These are phyloP conservation scores for Drosophila leonis DNA, from an alignment of 2,888 invertebrate genomes.

Conservation along the genomic window DNA sequence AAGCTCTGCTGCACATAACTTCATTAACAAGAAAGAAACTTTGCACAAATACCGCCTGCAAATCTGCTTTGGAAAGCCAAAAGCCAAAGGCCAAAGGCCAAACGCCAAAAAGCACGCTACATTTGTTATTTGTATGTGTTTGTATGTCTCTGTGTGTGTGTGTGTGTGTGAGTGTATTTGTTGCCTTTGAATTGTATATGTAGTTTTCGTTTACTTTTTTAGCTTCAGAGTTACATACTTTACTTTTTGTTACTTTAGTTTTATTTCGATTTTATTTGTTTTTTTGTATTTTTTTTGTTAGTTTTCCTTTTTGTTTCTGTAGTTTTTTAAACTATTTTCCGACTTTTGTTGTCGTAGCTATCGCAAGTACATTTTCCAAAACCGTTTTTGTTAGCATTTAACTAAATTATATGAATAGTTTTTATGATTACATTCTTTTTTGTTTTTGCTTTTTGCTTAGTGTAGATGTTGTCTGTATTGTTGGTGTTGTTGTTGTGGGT, in stretches of 20 bases:
- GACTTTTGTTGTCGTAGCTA: constrained; percentile 65
- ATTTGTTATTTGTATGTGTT: constrained; percentile 13
- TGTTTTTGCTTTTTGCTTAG: constrained; percentile 11
- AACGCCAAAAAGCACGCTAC: constrained; percentile 44
- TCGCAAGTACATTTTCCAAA: constrained; percentile 83
- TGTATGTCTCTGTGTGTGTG: constrained; percentile 14
- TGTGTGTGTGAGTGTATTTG: constrained; percentile 28
- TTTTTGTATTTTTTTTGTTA: constrained; percentile 5
- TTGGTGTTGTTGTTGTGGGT: constrained; percentile 10
- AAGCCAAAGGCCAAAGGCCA: constrained; percentile 34
- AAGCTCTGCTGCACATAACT: constrained; percentile 26
- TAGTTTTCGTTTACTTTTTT: constrained; percentile 56
- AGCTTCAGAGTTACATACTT: constrained; percentile 47
- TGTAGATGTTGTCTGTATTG: constrained; percentile 29
- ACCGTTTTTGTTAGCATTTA: constrained; percentile 82
- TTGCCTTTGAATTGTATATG: constrained; percentile 62
- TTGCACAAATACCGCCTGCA: constrained; percentile 43
- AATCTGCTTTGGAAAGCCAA: constrained; percentile 44
- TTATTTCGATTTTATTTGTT: constrained; percentile 39
- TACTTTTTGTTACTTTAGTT: constrained; percentile 51
- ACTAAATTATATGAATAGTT: constrained; percentile 79
- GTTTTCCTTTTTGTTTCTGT: constrained; percentile 49
- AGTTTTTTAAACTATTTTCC: constrained; percentile 72
- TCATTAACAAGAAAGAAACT: constrained; percentile 24
- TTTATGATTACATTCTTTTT: constrained; percentile 26